phyloP scores from a whole-genome alignment of 2,113 vertebrate species.

The Boleophthalmus pectinirostris region DNA sequence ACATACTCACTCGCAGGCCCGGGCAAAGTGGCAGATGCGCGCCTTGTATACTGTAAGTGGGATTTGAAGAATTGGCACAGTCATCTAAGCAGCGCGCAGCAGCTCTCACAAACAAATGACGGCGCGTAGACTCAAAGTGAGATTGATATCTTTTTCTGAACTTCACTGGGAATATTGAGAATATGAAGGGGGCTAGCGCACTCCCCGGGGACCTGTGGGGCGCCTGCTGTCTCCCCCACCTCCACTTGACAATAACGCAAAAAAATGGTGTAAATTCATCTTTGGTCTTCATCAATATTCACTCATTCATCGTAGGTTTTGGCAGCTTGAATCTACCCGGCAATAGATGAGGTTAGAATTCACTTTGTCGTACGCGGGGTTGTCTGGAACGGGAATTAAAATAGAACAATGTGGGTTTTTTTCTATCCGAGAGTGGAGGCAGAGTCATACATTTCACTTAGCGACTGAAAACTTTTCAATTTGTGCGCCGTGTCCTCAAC shows the following conservation, averaged over 20 bases:
- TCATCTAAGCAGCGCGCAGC: conserved; percentile 77
- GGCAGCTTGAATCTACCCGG: conserved; percentile 81
- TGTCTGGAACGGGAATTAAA: conserved; percentile 81
- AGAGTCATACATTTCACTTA: conserved; percentile 79
- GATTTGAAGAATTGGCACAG: conserved; percentile 84
- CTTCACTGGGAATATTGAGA: conserved; percentile 85
- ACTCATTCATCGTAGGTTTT: conserved; percentile 80
- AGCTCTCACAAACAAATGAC: conserved; percentile 86
- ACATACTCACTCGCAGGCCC: conserved; percentile 27
- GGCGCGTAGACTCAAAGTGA: conserved; percentile 84
- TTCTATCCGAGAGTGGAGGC: conserved; percentile 54
- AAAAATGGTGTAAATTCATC: conserved; percentile 67
- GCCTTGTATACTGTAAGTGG: conserved; percentile 78
- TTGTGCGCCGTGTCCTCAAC: conserved; percentile 70
- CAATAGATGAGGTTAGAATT: conserved; percentile 74
- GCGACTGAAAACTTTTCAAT: conserved; percentile 80
- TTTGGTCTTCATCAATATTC: conserved; percentile 83
- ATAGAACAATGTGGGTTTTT: conserved; percentile 76
- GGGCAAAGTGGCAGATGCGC: conserved; percentile 66
- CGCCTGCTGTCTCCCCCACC: conserved; percentile 46
- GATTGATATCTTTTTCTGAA: conserved; percentile 89
- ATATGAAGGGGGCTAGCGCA: conserved; percentile 82
- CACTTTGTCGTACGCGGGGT: conserved; percentile 69
- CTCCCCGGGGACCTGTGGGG: conserved; percentile 71
- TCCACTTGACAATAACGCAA: conserved; percentile 56